Percentiles rank a stretch among this genome's conserved stretches.
phyloP scores from a whole-genome alignment of 2,888 invertebrate species.

The Tortrix viridana region DNA sequence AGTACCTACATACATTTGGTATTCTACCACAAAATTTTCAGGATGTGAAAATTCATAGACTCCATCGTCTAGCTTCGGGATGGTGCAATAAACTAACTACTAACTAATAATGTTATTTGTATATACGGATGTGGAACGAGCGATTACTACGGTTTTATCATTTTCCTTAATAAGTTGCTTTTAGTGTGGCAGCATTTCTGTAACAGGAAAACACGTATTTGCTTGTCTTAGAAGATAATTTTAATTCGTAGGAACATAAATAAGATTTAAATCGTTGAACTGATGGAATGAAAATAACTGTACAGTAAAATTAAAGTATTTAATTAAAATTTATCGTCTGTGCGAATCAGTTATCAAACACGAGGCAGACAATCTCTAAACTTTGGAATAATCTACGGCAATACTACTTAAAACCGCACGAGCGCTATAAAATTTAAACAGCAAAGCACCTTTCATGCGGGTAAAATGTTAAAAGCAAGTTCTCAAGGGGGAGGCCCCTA shows the following conservation, averaged over 20 bases:
- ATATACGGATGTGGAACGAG: constrained; percentile 1
- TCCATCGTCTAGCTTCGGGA: no score
- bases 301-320: no score
- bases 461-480: constrained; percentile 41
- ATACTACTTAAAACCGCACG: constrained; percentile 17
- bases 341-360: no score
- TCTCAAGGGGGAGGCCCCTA: constrained; percentile 58
- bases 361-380: no score
- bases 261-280: no score
- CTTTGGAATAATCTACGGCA: not conserved
- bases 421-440: constrained; percentile 34
- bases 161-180: constrained; percentile 1
- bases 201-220: not conserved
- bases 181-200: not conserved
- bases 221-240: not conserved
- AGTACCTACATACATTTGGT: no score
- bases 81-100: no score
- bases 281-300: no score
- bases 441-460: constrained; percentile 57
- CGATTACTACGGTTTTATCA: not conserved
- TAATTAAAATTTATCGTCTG: no score
- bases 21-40: no score
- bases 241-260: no score
- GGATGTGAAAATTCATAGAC: no score
- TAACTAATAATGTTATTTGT: not conserved